phyloP scores from a whole-genome alignment of 2,888 invertebrate genomes.

The Ormyrus thymus region DNA sequence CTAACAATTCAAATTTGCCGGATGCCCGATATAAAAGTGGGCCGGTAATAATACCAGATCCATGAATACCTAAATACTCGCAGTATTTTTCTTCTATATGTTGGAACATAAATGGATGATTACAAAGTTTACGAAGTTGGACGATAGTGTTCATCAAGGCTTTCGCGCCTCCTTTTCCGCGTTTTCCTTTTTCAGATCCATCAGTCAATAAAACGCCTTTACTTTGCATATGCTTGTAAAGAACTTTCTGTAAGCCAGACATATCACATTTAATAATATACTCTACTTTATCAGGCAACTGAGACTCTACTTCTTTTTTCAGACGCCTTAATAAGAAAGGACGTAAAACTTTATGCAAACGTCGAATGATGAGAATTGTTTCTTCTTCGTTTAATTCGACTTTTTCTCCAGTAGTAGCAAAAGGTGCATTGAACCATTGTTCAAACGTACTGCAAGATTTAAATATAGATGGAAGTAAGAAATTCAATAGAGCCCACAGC shows the following conservation, averaged over 20 bases:
- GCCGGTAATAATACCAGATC: slow-evolving; percentile 87
- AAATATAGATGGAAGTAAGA: slow-evolving; percentile 98
- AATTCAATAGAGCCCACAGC: slow-evolving; percentile 98
- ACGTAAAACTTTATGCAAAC: slow-evolving; percentile 98
- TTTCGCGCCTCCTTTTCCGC: slow-evolving; percentile 95
- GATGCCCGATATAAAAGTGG: slow-evolving; percentile 95
- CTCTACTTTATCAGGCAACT: slow-evolving; percentile 98
- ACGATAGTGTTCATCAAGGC: slow-evolving; percentile 99
- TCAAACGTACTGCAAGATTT: slow-evolving; percentile 99
- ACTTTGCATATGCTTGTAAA: slow-evolving; percentile 98
- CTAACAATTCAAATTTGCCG: slow-evolving; percentile 98
- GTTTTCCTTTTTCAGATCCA: slow-evolving; percentile 96
- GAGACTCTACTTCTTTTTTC: slow-evolving; percentile 99
- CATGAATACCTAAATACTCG: slow-evolving; percentile 86
- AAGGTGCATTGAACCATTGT: slow-evolving; percentile 99
- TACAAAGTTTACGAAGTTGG: slow-evolving; percentile 97
- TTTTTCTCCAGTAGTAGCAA: slow-evolving; percentile 99
- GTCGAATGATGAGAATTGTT: slow-evolving; percentile 99
- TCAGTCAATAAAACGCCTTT: slow-evolving; percentile 96
- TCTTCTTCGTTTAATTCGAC: slow-evolving; percentile 99
- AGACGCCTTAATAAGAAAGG: slow-evolving; percentile 97
- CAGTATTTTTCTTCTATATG: slow-evolving; percentile 98
- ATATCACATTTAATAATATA: slow-evolving; percentile 99
- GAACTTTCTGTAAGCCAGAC: slow-evolving; percentile 95
- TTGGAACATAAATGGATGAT: slow-evolving; percentile 99